Conservation (phyloP, 1,140 invertebrate genomes). For the Chironomus striatipennis region DNA sequence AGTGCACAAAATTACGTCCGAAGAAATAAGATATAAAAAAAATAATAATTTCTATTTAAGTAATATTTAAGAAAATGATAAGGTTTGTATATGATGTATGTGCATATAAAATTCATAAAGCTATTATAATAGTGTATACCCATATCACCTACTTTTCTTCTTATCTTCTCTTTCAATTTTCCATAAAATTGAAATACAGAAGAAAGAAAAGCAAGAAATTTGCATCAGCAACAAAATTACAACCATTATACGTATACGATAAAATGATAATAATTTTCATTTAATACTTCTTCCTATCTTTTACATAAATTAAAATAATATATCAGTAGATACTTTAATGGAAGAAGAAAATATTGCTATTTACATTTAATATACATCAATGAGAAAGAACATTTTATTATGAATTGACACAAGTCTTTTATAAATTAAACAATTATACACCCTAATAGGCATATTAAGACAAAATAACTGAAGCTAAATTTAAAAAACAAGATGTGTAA, state of each 20-base stretch:
- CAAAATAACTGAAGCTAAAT: too few relatives aligned
- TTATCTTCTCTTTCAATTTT: neutral
- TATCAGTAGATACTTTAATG: neutral
- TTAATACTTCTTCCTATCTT: neutral
- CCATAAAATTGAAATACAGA: neutral
- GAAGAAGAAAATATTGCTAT: neutral
- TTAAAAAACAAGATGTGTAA: too few relatives aligned
- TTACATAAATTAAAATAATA: neutral
- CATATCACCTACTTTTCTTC: neutral
- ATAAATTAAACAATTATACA: neutral
- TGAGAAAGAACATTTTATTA: neutral
- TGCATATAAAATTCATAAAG: neutral
- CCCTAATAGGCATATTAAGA: too few relatives aligned
- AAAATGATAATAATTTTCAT: slow-evolving; percentile 20
- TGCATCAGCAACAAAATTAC: neutral
- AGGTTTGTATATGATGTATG: slow-evolving; percentile 12
- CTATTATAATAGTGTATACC: neutral
- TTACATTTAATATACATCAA: neutral
- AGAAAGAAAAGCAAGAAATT: neutral
- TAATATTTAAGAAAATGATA: neutral
- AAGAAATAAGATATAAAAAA: neutral
- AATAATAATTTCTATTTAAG: neutral
- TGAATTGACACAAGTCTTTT: neutral
- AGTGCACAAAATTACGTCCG: neutral
- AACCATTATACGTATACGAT: slow-evolving; percentile 20